Conservation (phyloP, 2,797 vertebrate species). For the Acanthurus leucopareius region DNA sequence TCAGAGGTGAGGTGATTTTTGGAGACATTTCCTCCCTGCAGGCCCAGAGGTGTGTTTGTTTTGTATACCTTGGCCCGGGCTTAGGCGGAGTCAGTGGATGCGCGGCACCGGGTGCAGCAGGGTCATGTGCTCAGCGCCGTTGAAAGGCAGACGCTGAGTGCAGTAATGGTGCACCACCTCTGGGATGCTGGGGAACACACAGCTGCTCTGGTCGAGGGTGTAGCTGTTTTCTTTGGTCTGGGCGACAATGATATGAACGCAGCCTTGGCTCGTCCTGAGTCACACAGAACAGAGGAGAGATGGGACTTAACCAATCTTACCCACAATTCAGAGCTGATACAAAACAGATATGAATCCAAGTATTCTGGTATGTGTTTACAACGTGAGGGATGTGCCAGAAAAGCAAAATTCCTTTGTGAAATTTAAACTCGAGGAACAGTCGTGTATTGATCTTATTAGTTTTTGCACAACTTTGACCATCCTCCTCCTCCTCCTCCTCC, state of each 20-base stretch:
- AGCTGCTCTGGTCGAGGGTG: constrained; percentile 93
- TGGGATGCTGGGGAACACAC: constrained; percentile 92
- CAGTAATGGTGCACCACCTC: constrained; percentile 94
- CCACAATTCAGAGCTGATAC: not conserved
- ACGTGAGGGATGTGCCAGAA: not conserved
- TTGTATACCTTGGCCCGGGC: constrained; percentile 10
- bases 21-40: constrained; percentile 14
- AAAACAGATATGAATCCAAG: not conserved
- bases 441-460: not conserved
- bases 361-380: not conserved
- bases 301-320: not conserved
- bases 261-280: constrained; percentile 91
- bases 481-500: not conserved
- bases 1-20: constrained; percentile 28
- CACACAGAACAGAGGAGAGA: not conserved
- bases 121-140: constrained; percentile 94
- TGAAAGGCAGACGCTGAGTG: constrained; percentile 92
- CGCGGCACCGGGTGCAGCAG: constrained; percentile 90
- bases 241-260: constrained; percentile 96
- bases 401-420: not conserved
- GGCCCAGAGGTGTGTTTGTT: constrained; percentile 47
- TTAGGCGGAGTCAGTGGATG: constrained; percentile 70
- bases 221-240: constrained; percentile 95
- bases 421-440: not conserved
- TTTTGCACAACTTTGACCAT: not conserved